phyloP scores from a whole-genome alignment of 2,888 invertebrate species.

The Mycalesis mineus region DNA sequence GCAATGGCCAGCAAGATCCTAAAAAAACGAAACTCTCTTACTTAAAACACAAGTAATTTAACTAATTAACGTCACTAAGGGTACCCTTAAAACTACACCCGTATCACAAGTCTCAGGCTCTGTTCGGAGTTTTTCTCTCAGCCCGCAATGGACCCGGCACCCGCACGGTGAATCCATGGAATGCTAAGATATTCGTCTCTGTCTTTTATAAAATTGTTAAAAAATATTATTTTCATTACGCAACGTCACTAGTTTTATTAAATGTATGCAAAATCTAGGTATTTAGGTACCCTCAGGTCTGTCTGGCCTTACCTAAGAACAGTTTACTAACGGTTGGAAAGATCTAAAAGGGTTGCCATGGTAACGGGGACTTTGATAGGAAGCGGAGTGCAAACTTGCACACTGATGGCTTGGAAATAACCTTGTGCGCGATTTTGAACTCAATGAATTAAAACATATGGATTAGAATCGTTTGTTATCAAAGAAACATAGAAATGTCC shows the following conservation, averaged over 20 bases:
- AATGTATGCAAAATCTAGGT: conserved; percentile 12
- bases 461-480: conserved; percentile 6
- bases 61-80: no score
- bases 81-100: no score
- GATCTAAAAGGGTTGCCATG: conserved; percentile 22
- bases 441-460: conserved; percentile 10
- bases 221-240: no score
- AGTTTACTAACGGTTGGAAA: conserved; percentile 21
- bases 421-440: conserved; percentile 17
- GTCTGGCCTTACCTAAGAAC: conserved; percentile 15
- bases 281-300: conserved; percentile 11
- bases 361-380: conserved; percentile 24
- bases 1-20: no score
- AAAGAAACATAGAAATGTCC: conserved; percentile 3
- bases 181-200: no score
- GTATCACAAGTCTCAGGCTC: no score
- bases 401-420: conserved; percentile 18
- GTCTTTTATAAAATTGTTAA: no score
- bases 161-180: no score
- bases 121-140: no score
- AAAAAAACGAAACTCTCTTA: no score
- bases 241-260: conserved; percentile 9
- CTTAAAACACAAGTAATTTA: no score
- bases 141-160: no score
- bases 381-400: conserved; percentile 25